These are phyloP conservation scores for Sebastes cheni DNA, from an alignment of 2,797 vertebrate genomes.

Conservation along the genomic window DNA sequence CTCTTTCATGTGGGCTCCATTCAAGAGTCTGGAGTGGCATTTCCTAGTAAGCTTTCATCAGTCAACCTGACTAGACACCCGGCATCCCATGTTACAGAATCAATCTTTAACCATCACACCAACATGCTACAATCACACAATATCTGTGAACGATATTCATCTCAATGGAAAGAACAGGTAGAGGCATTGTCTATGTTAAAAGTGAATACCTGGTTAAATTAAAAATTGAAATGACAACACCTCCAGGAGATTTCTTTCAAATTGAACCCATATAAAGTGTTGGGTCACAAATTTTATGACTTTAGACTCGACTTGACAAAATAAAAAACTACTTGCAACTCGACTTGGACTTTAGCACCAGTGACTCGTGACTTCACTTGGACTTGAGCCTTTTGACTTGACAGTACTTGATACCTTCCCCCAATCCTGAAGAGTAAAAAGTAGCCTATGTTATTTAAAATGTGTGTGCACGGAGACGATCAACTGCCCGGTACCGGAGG, in stretches of 20 bases:
- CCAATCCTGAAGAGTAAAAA: no score
- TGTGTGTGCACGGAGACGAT: no score
- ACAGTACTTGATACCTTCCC: no score
- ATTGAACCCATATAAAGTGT: background rate
- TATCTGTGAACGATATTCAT: background rate
- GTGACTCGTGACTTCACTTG: no score
- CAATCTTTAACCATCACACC: background rate
- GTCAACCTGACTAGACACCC: conserved; percentile 13
- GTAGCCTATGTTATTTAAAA: no score
- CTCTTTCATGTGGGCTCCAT: background rate
- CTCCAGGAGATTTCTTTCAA: background rate
- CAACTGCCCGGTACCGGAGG: no score
- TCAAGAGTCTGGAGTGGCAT: background rate
- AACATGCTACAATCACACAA: conserved; percentile 17
- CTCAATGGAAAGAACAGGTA: background rate
- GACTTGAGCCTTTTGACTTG: no score
- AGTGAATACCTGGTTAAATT: background rate
- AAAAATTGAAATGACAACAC: background rate
- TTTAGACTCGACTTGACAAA: no score
- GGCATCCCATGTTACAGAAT: background rate
- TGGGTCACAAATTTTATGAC: no score
- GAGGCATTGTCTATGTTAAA: background rate
- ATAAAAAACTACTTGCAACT: no score
- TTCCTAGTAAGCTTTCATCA: conserved; percentile 24
- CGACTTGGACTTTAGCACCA: no score